phyloP scores from a whole-genome alignment of 2,113 vertebrate genomes.

The Lophura nycthemera region DNA sequence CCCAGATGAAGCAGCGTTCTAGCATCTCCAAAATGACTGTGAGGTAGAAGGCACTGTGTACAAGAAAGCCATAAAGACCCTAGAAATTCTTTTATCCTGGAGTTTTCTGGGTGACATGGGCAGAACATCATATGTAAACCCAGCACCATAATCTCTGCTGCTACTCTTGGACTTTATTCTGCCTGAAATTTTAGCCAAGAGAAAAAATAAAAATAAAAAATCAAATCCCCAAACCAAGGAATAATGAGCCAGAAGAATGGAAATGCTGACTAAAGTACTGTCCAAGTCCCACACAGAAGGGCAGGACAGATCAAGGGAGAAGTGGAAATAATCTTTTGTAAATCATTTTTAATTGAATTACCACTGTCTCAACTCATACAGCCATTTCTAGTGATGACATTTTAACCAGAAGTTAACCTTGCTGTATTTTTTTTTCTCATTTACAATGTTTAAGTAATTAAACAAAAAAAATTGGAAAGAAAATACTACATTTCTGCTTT shows the following conservation, averaged over 20 bases:
- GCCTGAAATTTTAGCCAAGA: neutral
- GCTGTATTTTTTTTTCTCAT: neutral
- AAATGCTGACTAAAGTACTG: conserved; percentile 12
- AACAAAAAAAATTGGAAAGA: neutral
- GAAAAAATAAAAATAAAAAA: neutral
- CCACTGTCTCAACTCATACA: neutral
- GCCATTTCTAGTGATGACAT: neutral
- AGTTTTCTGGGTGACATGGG: neutral
- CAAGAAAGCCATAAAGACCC: neutral
- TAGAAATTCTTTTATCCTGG: neutral
- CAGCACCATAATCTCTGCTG: neutral
- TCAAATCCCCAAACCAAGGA: neutral
- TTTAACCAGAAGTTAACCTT: neutral
- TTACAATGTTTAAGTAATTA: neutral
- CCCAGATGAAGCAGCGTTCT: neutral
- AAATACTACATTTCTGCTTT: neutral
- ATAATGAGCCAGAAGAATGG: neutral
- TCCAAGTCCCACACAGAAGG: neutral
- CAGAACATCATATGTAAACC: neutral
- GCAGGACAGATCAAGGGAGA: neutral
- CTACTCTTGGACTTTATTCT: neutral
- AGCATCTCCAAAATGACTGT: neutral
- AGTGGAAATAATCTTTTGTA: neutral
- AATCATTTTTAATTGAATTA: neutral
- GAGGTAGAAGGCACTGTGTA: neutral